Conservation (phyloP, 1,140 invertebrate species). For the Meloidogyne floridensis region DNA sequence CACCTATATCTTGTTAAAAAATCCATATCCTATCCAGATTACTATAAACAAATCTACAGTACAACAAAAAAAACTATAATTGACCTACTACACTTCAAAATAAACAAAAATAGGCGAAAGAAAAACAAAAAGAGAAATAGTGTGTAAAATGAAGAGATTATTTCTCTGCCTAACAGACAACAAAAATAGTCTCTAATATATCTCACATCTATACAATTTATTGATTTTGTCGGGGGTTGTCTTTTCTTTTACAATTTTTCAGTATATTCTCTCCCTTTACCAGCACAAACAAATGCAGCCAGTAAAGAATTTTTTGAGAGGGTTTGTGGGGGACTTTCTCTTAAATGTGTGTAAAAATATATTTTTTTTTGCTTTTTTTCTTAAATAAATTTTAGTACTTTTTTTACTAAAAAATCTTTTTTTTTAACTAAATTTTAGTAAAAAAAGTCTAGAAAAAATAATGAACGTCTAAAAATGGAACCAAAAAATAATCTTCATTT, state of each 20-base stretch:
- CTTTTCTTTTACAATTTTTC: not conserved
- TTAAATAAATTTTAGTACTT: not conserved
- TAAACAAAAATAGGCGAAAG: no score
- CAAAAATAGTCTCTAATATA: not conserved
- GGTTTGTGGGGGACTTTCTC: not conserved
- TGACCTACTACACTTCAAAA: no score
- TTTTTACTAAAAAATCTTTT: not conserved
- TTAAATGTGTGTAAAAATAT: not conserved
- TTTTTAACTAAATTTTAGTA: not conserved
- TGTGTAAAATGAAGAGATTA: not conserved
- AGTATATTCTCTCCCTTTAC: not conserved
- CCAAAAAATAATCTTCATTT: conserved; percentile 15
- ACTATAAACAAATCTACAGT: no score
- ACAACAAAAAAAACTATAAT: no score
- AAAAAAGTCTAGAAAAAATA: no score
- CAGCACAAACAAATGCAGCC: not conserved
- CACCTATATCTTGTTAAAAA: no score
- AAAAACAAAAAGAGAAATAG: not conserved
- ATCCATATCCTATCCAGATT: no score
- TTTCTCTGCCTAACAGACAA: not conserved
- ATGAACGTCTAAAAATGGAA: conserved; percentile 6
- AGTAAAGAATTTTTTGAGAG: not conserved
- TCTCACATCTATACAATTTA: not conserved
- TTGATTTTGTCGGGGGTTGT: conserved; percentile 5
- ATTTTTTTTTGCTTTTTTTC: not conserved